phyloP scores from a whole-genome alignment of 64 coral and sea anemone genomes.

The Dendronephthya gigantea region DNA sequence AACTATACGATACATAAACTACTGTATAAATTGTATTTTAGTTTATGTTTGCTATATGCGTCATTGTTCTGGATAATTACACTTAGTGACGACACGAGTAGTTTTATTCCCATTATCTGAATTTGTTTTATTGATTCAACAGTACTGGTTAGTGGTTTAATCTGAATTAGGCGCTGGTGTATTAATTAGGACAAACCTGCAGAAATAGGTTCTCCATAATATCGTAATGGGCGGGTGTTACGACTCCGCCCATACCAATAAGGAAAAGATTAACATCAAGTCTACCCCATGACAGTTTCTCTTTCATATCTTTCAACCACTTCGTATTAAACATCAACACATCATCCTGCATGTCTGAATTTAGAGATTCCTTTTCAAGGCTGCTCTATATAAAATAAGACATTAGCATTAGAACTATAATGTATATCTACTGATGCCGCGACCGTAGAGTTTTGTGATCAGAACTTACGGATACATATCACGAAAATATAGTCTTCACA shows the following conservation, averaged over 20 bases:
- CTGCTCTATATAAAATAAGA: neutral
- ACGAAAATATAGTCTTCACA: neutral
- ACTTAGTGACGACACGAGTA: no score
- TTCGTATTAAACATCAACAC: neutral
- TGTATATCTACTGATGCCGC: neutral
- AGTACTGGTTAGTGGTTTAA: no score
- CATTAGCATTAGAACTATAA: no score
- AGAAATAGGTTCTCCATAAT: constrained; percentile 13
- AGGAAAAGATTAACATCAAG: constrained; percentile 17
- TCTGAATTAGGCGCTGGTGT: no score
- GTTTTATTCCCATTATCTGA: no score
- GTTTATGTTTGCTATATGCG: no score
- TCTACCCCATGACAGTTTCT: neutral
- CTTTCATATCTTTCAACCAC: neutral
- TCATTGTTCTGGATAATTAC: no score
- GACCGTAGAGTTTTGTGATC: neutral
- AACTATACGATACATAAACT: neutral
- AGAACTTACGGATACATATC: neutral
- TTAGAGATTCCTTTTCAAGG: neutral
- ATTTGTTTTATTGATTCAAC: no score
- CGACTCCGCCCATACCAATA: neutral
- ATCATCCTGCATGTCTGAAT: constrained; percentile 17
- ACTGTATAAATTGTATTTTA: neutral
- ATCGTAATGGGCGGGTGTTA: constrained; percentile 1
- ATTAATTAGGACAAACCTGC: neutral